Evolutionary conservation across 2,888 invertebrate genomes (phyloP).

Genomic region (Drosophila diplacantha): DNA sequence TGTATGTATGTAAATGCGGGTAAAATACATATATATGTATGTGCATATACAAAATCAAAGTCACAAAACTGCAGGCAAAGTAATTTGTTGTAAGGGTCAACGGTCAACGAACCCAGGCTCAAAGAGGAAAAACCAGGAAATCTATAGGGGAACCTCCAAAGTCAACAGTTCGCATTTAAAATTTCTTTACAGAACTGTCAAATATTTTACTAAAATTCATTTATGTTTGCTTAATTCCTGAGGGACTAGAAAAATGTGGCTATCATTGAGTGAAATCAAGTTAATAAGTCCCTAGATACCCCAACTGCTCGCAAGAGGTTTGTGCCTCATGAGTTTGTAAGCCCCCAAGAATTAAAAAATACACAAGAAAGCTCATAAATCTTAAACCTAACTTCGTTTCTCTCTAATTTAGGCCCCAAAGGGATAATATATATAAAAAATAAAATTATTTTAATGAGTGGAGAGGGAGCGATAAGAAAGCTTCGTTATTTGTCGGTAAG

Average conservation of each 20-base stretch:
- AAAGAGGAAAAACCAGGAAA: neutral
- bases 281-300: neutral
- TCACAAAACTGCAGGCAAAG: slow-evolving; percentile 46
- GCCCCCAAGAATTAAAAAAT: neutral
- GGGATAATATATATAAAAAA: neutral
- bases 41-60: slow-evolving; percentile 48
- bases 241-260: neutral
- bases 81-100: slow-evolving; percentile 52
- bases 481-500: neutral
- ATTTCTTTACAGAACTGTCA: too few relatives aligned
- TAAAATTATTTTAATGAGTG: neutral
- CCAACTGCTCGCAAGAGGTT: neutral
- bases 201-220: too few relatives aligned
- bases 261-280: neutral
- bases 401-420: neutral
- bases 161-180: neutral
- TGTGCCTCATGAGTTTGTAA: neutral
- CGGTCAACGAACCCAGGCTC: slow-evolving; percentile 59
- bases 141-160: neutral
- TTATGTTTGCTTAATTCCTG: neutral
- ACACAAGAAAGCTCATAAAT: neutral
- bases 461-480: neutral
- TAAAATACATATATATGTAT: slow-evolving; percentile 2
- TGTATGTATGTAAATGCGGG: slow-evolving; percentile 23
- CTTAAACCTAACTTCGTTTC: neutral